These are phyloP conservation scores for Syrrhaptes paradoxus DNA, from an alignment of 2,113 vertebrate species.

Conservation along the genomic window DNA sequence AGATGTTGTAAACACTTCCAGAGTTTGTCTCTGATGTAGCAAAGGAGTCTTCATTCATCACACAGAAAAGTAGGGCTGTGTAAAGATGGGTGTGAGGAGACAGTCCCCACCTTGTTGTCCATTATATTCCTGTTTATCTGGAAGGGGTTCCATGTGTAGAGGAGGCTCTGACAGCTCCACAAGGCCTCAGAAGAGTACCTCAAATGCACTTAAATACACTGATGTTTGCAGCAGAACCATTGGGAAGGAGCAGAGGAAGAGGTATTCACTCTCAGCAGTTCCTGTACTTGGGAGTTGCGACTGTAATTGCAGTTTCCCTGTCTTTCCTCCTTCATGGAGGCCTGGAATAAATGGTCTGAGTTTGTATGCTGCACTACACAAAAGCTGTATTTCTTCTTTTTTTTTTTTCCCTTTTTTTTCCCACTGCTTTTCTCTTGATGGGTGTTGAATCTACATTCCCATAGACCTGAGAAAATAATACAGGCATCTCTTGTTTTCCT, in stretches of 20 bases:
- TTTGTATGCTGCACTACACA: neutral
- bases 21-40: neutral
- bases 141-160: neutral
- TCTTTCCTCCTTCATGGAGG: neutral
- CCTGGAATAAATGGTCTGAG: neutral
- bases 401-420: neutral
- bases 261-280: neutral
- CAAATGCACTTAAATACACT: neutral
- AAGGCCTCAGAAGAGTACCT: neutral
- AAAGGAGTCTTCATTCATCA: neutral
- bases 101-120: neutral
- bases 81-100: neutral
- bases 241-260: neutral
- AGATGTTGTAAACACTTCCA: neutral
- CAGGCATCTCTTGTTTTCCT: neutral
- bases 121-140: accelerated
- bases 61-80: neutral
- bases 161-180: neutral
- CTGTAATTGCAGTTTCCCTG: neutral
- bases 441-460: neutral
- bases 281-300: neutral
- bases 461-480: neutral
- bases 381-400: neutral
- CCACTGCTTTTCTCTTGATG: neutral
- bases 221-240: neutral